These are phyloP conservation scores for Coecobrya sp. DNA, from an alignment of 2,888 invertebrate species.

Conservation along the genomic window DNA sequence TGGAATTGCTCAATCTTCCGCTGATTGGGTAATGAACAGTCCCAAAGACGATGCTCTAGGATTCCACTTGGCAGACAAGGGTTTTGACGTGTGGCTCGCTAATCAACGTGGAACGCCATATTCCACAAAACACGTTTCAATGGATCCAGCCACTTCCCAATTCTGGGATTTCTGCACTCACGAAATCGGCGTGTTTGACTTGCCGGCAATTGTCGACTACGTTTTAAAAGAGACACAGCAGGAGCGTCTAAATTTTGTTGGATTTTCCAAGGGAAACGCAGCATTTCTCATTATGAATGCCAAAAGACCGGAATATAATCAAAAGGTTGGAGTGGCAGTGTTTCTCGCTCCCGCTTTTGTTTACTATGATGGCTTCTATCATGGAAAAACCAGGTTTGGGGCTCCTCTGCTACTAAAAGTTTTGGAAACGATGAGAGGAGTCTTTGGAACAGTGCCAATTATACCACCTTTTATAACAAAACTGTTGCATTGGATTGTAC, in stretches of 20 bases:
- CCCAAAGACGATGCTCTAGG: conserved; percentile 89
- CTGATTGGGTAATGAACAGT: conserved; percentile 93
- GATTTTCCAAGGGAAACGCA: conserved; percentile 42
- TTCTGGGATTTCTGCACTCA: conserved; percentile 88
- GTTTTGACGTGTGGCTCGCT: conserved; percentile 89
- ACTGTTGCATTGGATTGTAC: conserved; percentile 40
- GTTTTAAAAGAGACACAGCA: neutral
- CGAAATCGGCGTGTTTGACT: conserved; percentile 34
- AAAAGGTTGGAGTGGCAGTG: conserved; percentile 14
- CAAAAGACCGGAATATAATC: conserved; percentile 42
- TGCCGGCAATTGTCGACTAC: conserved; percentile 39
- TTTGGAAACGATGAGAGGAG: neutral
- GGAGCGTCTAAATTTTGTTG: conserved; percentile 3
- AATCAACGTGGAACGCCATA: conserved; percentile 90
- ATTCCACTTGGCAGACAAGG: conserved; percentile 87
- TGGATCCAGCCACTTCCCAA: conserved; percentile 87
- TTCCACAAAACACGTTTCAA: conserved; percentile 88
- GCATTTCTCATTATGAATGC: conserved; percentile 33
- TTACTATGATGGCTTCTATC: conserved; percentile 5
- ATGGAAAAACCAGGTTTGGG: neutral
- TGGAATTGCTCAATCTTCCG: conserved; percentile 93
- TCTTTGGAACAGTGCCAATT: conserved; percentile 31
- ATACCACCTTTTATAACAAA: conserved; percentile 43
- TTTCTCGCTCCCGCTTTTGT: conserved; percentile 46
- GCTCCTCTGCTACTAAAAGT: neutral